phyloP scores from a whole-genome alignment of 2,888 invertebrate species.

The Cheilosia vulpina region DNA sequence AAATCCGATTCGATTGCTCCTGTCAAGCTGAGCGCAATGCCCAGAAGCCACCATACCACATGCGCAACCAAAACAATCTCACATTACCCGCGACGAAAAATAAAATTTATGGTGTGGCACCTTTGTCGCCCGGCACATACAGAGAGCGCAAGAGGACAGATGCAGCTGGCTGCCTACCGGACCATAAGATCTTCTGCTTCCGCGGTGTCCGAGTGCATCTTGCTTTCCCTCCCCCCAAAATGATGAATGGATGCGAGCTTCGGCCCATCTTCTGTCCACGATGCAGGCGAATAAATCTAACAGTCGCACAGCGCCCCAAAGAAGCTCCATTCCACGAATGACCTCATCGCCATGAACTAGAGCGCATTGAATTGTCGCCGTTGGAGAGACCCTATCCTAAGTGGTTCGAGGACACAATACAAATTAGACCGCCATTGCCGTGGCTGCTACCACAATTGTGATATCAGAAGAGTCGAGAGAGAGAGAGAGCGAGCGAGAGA shows the following conservation, averaged over 20 bases:
- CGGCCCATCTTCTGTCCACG: slow-evolving; percentile 38
- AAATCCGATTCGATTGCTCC: background rate
- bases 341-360: slow-evolving; percentile 54
- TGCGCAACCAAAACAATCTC: slow-evolving; percentile 20
- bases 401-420: slow-evolving; percentile 72
- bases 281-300: slow-evolving; percentile 58
- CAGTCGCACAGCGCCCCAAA: slow-evolving; percentile 5
- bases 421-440: slow-evolving; percentile 69
- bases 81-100: slow-evolving; percentile 41
- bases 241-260: slow-evolving; percentile 75
- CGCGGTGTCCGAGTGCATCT: slow-evolving; percentile 43
- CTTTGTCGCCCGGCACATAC: slow-evolving; percentile 50
- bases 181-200: slow-evolving; percentile 27
- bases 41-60: slow-evolving; percentile 23
- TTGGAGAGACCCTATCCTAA: slow-evolving; percentile 52
- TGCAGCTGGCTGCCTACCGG: slow-evolving; percentile 37
- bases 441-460: slow-evolving; percentile 44
- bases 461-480: slow-evolving; percentile 45
- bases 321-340: slow-evolving; percentile 49
- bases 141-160: background rate
- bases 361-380: slow-evolving; percentile 18
- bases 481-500: background rate
- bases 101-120: slow-evolving; percentile 66
- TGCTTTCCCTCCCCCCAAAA: slow-evolving; percentile 44
- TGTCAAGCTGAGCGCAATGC: background rate